These are phyloP conservation scores for Hydriomena furcata DNA, from an alignment of 2,888 invertebrate species.

Conservation along the genomic window DNA sequence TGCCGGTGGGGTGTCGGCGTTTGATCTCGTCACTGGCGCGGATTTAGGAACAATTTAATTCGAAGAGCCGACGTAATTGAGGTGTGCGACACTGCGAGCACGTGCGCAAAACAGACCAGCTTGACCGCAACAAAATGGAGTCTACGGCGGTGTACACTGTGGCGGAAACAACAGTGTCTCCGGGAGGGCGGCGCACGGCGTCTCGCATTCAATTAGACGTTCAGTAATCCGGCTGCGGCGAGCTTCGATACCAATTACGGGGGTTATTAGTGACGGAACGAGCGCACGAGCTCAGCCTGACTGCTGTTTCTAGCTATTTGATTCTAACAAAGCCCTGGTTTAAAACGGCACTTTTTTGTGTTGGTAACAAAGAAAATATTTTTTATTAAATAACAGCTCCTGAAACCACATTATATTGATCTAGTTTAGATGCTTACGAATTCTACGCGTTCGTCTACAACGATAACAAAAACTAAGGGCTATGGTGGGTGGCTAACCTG, in stretches of 20 bases:
- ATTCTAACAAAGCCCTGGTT: constrained; percentile 40
- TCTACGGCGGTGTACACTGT: constrained; percentile 40
- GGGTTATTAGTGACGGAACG: constrained; percentile 79
- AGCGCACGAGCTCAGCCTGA: constrained; percentile 55
- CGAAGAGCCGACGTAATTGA: constrained; percentile 70
- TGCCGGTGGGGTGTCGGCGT: constrained; percentile 51
- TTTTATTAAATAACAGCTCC: neutral
- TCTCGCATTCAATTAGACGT: constrained; percentile 83
- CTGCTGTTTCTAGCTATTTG: constrained; percentile 42
- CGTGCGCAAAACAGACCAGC: constrained; percentile 72
- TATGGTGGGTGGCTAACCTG: too few species aligned
- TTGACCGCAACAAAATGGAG: constrained; percentile 77
- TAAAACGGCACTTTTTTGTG: constrained; percentile 17
- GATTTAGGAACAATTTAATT: constrained; percentile 71
- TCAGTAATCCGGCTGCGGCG: constrained; percentile 81
- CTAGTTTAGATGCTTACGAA: too few species aligned
- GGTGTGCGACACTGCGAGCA: constrained; percentile 54
- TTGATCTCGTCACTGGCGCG: constrained; percentile 66
- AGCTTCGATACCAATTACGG: constrained; percentile 83
- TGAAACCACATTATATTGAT: too few species aligned
- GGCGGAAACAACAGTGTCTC: constrained; percentile 45
- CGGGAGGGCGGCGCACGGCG: constrained; percentile 51
- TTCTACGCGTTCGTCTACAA: too few species aligned
- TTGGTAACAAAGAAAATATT: neutral
- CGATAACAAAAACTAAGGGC: too few species aligned